Evolutionary conservation across 2,888 invertebrate genomes (phyloP), one percentile per base, ranked within the genome.

Genomic region (Macaria liturata): DNA sequence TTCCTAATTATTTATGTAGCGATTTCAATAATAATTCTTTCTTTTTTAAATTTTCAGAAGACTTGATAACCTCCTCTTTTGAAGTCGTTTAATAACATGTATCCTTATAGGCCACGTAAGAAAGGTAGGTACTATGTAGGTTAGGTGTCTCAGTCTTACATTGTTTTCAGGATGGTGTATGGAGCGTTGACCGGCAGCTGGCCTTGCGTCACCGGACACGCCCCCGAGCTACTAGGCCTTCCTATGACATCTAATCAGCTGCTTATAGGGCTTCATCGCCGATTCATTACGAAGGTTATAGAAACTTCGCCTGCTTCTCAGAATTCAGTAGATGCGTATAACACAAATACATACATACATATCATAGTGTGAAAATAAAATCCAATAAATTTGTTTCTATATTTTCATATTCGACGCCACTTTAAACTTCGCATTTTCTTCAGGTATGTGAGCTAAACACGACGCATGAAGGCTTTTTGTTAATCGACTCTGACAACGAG

Each of bases 391-490:
- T 1, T 20, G 20, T 20, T 20, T 20, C 3, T 37, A 37, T 37
- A 6, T 37, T 1, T 7, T 37, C 7, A 7, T 37, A 37, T 46
- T 46, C 7, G 8, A 32, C 46, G 9, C 31, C 31, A 52, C 55
- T 65, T 68, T 43, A 70, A 50, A 75, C 46, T 63, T 68, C 1
- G 78, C 71, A 7, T 65, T 70, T 66, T 86, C 84, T 61, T 87
- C 85, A 3, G 75, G 34, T 37, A 72, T 68, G 87, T 82, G 64
- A 9, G 77, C 67, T 64, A 86, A 72, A 62, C 69, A 65, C 32
- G 81, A 72, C 37, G 78, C 71, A 55, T 68, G 74, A 40, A 63
- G 65, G 7, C 59, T 56, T 57, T 70, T 71, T 32, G 64, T 69
- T 51, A 74, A 57, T 42, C 20, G 20, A 20, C 80, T 74, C 60